Percentiles rank a stretch among this genome's conserved stretches.
phyloP scores from a whole-genome alignment of 2,888 invertebrate species.

The Drosophila mercatorum region DNA sequence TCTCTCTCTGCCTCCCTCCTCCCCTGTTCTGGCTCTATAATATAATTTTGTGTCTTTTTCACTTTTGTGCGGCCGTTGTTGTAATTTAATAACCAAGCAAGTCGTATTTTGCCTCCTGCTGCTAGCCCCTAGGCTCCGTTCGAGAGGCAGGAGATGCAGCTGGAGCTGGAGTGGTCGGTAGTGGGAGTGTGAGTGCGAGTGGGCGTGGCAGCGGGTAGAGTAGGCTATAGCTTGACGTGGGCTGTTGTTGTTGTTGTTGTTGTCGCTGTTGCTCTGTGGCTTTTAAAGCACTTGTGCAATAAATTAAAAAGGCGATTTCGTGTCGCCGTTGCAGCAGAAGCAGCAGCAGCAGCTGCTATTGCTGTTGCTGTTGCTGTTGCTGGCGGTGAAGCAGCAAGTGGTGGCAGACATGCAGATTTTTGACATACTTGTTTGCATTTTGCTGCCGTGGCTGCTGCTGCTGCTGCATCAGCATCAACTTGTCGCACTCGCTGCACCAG shows the following conservation, averaged over 20 bases:
- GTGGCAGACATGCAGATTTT: slow-evolving; percentile 81
- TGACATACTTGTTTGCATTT: slow-evolving; percentile 81
- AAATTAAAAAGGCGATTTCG: slow-evolving; percentile 79
- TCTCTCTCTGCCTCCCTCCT: neutral
- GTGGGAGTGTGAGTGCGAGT: slow-evolving; percentile 2
- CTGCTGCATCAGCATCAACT: slow-evolving; percentile 45
- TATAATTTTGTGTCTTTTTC: slow-evolving; percentile 78
- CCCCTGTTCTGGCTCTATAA: slow-evolving; percentile 17
- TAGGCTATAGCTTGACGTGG: slow-evolving; percentile 32
- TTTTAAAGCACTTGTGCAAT: slow-evolving; percentile 81
- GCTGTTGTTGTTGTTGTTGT: slow-evolving; percentile 22
- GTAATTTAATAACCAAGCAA: slow-evolving; percentile 77
- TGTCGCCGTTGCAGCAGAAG: slow-evolving; percentile 68
- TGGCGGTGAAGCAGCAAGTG: slow-evolving; percentile 66
- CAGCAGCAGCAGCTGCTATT: slow-evolving; percentile 48
- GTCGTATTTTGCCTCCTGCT: slow-evolving; percentile 79
- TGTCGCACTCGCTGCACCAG: slow-evolving; percentile 38
- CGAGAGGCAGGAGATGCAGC: slow-evolving; percentile 33
- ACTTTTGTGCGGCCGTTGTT: slow-evolving; percentile 73
- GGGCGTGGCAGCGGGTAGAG: slow-evolving; percentile 6
- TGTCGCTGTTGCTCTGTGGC: slow-evolving; percentile 58
- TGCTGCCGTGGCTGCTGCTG: slow-evolving; percentile 70
- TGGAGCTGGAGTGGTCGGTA: neutral
- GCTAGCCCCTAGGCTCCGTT: slow-evolving; percentile 60
- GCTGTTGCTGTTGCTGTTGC: slow-evolving; percentile 45